Evolutionary conservation across 2,888 invertebrate species (phyloP), one percentile per base, ranked within the genome.

Genomic region (Agriotes lineatus): DNA sequence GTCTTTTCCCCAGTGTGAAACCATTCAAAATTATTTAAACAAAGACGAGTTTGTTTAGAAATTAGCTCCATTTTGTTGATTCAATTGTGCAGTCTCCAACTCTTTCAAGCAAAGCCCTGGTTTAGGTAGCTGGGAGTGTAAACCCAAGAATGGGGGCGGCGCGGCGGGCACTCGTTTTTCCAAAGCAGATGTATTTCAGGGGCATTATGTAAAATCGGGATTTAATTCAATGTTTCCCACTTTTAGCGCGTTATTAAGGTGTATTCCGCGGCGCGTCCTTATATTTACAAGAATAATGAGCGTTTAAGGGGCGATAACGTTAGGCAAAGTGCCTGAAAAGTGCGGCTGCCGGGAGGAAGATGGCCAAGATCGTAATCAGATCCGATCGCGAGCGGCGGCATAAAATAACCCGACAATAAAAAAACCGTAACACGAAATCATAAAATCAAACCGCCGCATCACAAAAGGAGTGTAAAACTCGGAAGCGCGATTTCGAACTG

Each of bases 371-470:
- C 60, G 45, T 64, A 66, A 70, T 70, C 57, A 63, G 48, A 70
- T 66, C 50, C 58, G 62, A 70, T 59, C 54, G 61, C 57, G 69
- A 64, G 57, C 42, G 62, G 57, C 58, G 33, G 61, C 64, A 63
- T 69, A 69, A 71, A 69, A 66, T 54, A 71, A 69, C 45, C 48
- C 54, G 54, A 59, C 66, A 71, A 71, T 71, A 71, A 69, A 71
- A 71, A 69, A 69, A 64, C 57, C 69, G 66, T 69, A 71, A 71
- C 62, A 66, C 54, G 60, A 66, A 66, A 72, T 72, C 74, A 66
- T 74, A 74, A 74, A 74, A 74, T 74, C 74, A 73, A 75, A 71
- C 71, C 69, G 66, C 71, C 60, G 62, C 75, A 69, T 67, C 70
- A 71, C 67, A 71, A 71, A 69, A 69, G 69, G 66, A 68, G 69